phyloP scores from a whole-genome alignment of 1,140 invertebrate species.

The Drosophila tropicalis region DNA sequence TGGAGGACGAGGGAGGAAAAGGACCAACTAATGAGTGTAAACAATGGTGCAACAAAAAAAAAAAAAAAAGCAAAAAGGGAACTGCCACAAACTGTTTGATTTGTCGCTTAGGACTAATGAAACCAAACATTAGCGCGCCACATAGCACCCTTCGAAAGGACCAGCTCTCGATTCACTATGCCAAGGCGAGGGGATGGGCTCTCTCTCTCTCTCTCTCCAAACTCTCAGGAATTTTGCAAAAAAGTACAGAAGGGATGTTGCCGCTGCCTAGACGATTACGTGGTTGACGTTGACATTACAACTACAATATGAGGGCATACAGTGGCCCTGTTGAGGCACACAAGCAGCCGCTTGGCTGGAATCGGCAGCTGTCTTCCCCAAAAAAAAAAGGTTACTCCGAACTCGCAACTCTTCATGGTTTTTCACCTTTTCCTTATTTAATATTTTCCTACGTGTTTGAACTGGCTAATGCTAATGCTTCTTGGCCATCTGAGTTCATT shows the following conservation, averaged over 20 bases:
- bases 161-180: neutral
- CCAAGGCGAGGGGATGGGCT: constrained; percentile 28
- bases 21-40: constrained; percentile 78
- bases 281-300: constrained; percentile 74
- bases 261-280: constrained; percentile 68
- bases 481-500: constrained; percentile 52
- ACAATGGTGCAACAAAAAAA: constrained; percentile 45
- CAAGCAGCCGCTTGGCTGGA: constrained; percentile 55
- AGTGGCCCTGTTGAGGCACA: constrained; percentile 41
- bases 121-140: constrained; percentile 75
- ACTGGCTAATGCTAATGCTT: constrained; percentile 52
- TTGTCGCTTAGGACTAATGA: constrained; percentile 81
- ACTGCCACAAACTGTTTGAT: constrained; percentile 81
- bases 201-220: constrained; percentile 19
- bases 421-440: constrained; percentile 47
- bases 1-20: constrained; percentile 34
- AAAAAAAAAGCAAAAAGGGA: constrained; percentile 52
- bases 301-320: constrained; percentile 76
- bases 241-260: constrained; percentile 53
- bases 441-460: constrained; percentile 59
- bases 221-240: constrained; percentile 66
- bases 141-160: constrained; percentile 42
- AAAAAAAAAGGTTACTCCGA: neutral
- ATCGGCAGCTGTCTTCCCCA: constrained; percentile 70
- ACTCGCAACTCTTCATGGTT: constrained; percentile 50